These are phyloP conservation scores for Phorcus lineatus DNA, from an alignment of 2,888 invertebrate genomes.

Conservation along the genomic window DNA sequence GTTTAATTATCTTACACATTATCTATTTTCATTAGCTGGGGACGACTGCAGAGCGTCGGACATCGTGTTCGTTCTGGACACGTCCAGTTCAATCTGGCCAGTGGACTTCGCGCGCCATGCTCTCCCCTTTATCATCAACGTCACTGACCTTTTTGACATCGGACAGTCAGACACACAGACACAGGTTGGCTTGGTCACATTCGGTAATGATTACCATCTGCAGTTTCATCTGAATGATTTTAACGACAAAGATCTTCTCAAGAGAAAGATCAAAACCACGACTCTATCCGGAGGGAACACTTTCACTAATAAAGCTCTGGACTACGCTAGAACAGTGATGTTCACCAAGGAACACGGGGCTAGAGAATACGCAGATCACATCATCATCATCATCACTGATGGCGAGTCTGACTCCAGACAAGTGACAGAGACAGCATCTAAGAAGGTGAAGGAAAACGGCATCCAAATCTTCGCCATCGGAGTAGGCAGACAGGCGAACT, in stretches of 20 bases:
- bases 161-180: slow-evolving; percentile 48
- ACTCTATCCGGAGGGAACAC: slow-evolving; percentile 46
- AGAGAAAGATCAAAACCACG: slow-evolving; percentile 38
- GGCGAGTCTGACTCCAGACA: background rate
- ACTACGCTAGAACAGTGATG: slow-evolving; percentile 37
- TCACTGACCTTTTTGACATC: slow-evolving; percentile 55
- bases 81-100: slow-evolving; percentile 65
- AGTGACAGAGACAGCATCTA: background rate
- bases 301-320: slow-evolving; percentile 45
- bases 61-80: slow-evolving; percentile 59
- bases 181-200: slow-evolving; percentile 57
- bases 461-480: slow-evolving; percentile 14
- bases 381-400: background rate
- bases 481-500: background rate
- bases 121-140: slow-evolving; percentile 52
- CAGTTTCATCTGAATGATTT: slow-evolving; percentile 54
- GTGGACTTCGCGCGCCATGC: slow-evolving; percentile 59
- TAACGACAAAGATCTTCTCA: slow-evolving; percentile 35
- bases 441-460: background rate
- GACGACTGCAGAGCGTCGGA: slow-evolving; percentile 50
- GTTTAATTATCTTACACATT: too few relatives aligned
- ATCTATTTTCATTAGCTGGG: background rate
- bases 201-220: slow-evolving; percentile 48
- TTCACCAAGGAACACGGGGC: slow-evolving; percentile 33
- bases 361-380: background rate